Evolutionary conservation across 2,888 invertebrate species (phyloP), one percentile per base, ranked within the genome.

Genomic region (Boloria selene): DNA sequence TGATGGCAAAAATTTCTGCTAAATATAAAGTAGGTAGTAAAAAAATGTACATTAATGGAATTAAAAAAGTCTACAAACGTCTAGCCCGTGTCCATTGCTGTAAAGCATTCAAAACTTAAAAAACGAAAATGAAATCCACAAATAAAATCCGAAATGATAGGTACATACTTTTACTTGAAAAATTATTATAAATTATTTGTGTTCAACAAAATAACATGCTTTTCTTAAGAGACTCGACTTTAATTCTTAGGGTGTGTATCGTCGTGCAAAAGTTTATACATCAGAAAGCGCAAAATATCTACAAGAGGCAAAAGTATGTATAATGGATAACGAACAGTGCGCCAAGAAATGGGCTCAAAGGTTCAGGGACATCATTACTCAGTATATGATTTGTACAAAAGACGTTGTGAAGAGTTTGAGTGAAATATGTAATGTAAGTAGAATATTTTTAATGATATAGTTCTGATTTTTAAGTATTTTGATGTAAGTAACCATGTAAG

Each of bases 371-470:
- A 91, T 92, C 61, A 92, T 92, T 72, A 82, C 82, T 0, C 81
- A 87, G 65, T 92, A 89, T 75, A 92, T 92, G 91, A 87, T 91
- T 72, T 92, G 91, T 74, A 92, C 91, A 1, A 90, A 83, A 59
- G 91, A 92, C 47, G 88, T 92, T 1, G 87, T 88, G 88, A 89
- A 80, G 73, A 78, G 84, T 47, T 80, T 90, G 0, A 91, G 91
- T 60, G 90, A 89, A 67, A 74, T 88, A 42, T 91, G 91, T 71
- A 87, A 90, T 49, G 91, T 90, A 72, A 82, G 86, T 75, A 65
- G 31, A 38, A 10, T 38, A 38, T 38, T 10, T 38, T 38, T 38
- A 10, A 38, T 31, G 2, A 38, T 2, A 0, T 38, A 38, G 0
- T 10, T 14, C 5, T 16, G 47, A 49, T 10, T 16, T 38, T 22